Percentiles rank a stretch among this genome's conserved stretches.
These are phyloP conservation scores for Ceratosolen fusciceps DNA, from an alignment of 1,140 invertebrate species.

Conservation along the genomic window DNA sequence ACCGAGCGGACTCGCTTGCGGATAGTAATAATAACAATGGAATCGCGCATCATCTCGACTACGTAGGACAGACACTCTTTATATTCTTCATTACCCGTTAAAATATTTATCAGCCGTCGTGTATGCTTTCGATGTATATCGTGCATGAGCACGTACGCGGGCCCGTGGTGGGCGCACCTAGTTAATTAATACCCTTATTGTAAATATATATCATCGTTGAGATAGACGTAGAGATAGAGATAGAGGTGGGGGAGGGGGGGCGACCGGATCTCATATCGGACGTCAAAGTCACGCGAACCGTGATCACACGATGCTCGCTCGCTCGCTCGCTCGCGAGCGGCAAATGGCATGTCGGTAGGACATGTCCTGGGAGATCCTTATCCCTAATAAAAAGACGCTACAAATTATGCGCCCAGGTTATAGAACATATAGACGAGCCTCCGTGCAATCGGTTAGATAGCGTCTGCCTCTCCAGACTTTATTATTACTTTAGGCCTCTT, in stretches of 20 bases:
- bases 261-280: not conserved
- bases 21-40: not conserved
- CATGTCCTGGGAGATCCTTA: constrained; percentile 31
- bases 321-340: not conserved
- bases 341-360: constrained; percentile 28
- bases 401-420: constrained; percentile 30
- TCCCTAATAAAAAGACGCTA: constrained; percentile 18
- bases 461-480: not conserved
- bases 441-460: not conserved
- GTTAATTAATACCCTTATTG: not conserved
- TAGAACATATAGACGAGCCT: not conserved
- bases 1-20: not conserved
- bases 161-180: too few relatives aligned
- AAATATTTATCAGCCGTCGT: not conserved
- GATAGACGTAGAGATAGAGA: too few relatives aligned
- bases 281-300: constrained; percentile 43
- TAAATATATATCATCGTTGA: not conserved
- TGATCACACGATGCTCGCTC: too few relatives aligned
- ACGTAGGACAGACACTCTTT: not conserved
- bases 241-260: too few relatives aligned
- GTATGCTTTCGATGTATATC: not conserved
- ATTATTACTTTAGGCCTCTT: constrained; percentile 4
- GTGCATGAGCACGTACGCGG: not conserved
- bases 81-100: not conserved
- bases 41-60: not conserved